phyloP scores from a whole-genome alignment of 2,113 vertebrate genomes.

The Chloebia gouldiae region DNA sequence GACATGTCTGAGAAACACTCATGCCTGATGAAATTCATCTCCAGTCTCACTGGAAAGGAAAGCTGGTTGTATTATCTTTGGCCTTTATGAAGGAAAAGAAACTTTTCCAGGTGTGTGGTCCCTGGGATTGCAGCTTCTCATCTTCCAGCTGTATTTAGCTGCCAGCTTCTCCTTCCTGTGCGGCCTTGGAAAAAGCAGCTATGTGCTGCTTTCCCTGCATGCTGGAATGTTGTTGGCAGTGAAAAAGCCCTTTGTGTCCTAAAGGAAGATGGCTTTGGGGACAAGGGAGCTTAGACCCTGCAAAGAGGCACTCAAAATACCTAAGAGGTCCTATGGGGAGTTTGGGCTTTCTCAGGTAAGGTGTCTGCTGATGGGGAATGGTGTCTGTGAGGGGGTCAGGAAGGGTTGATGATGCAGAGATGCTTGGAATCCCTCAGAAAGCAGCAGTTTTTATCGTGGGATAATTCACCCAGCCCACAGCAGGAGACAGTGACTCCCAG shows the following conservation, averaged over 20 bases:
- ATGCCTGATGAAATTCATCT: background rate
- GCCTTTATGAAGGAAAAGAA: background rate
- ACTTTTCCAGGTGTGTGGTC: background rate
- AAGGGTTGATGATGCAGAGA: background rate
- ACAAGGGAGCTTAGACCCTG: background rate
- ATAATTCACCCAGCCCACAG: background rate
- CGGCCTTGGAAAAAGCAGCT: background rate
- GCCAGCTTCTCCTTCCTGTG: background rate
- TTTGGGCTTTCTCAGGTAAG: background rate
- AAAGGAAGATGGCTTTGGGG: background rate
- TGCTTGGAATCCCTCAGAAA: background rate
- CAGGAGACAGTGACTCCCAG: background rate
- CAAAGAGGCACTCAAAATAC: background rate
- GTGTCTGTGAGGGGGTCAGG: background rate
- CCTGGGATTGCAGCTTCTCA: background rate
- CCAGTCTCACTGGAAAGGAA: background rate
- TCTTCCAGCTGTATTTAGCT: background rate
- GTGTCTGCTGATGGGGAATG: background rate
- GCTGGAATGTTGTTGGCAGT: background rate
- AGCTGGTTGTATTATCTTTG: background rate
- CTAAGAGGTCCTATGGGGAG: background rate
- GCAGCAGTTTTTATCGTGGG: background rate
- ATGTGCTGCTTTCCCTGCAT: background rate
- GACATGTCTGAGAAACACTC: background rate
- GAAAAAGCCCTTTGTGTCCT: background rate